A percentile compares a stretch with the other conserved stretches of the same genome.
phyloP scores from a whole-genome alignment of 2,888 invertebrate species.

The Chrysolina oricalcia region DNA sequence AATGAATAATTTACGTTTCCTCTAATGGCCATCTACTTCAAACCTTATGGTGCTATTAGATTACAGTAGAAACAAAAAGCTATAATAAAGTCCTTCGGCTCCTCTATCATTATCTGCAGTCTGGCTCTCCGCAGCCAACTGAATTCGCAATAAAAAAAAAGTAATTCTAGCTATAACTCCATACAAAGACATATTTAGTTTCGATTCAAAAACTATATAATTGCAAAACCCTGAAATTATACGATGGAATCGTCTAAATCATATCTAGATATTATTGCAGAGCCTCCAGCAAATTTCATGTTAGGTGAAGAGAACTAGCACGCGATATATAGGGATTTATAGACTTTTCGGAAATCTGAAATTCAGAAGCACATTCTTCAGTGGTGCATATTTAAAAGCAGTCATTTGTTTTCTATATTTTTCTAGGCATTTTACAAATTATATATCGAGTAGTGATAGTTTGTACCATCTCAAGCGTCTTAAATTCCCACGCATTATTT shows the following conservation, averaged over 20 bases:
- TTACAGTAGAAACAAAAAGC: conserved; percentile 58
- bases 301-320: conserved; percentile 41
- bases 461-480: neutral
- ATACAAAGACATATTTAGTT: conserved; percentile 54
- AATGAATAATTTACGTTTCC: conserved; percentile 44
- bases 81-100: conserved; percentile 51
- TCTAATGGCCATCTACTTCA: conserved; percentile 45
- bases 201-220: conserved; percentile 52
- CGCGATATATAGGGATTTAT: conserved; percentile 49
- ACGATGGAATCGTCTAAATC: conserved; percentile 38
- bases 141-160: conserved; percentile 50
- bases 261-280: conserved; percentile 39
- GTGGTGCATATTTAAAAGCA: conserved; percentile 31
- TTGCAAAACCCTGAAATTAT: conserved; percentile 53
- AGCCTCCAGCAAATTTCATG: conserved; percentile 45
- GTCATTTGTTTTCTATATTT: conserved; percentile 36
- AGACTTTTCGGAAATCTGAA: conserved; percentile 27
- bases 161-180: conserved; percentile 47
- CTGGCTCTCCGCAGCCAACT: conserved; percentile 40
- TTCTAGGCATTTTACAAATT: neutral
- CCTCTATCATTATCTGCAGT: conserved; percentile 59
- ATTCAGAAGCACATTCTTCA: conserved; percentile 35
- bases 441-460: neutral
- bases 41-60: conserved; percentile 52
- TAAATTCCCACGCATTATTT: neutral